A percentile compares a stretch with the other conserved stretches of the same genome.
Conservation (phyloP, 92 coral and sea anemone species). For the Nematostella vectensis region DNA sequence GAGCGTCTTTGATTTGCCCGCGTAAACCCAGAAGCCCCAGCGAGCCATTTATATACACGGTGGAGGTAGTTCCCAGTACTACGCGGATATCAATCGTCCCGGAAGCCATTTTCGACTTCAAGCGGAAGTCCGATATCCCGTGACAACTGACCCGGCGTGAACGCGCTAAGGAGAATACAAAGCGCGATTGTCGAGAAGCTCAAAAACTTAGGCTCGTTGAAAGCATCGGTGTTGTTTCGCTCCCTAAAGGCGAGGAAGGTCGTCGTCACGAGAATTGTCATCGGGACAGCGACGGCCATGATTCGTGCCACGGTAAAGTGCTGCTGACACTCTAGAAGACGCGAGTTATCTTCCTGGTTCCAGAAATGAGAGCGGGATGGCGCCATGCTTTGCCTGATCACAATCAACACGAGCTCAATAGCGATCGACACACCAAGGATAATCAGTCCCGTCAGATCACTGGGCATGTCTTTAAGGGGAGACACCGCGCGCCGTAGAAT, state of each 20-base stretch:
- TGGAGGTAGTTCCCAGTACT: too few species aligned
- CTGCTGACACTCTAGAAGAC: constrained; percentile 69
- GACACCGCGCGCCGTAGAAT: constrained; percentile 49
- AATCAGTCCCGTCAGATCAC: constrained; percentile 28
- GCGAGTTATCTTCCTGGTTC: constrained; percentile 56
- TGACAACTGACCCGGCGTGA: too few species aligned
- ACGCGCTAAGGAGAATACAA: constrained; percentile 77
- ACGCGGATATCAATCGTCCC: too few species aligned
- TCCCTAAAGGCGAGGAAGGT: constrained; percentile 77
- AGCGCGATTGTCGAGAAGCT: constrained; percentile 88
- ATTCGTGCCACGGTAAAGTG: constrained; percentile 49
- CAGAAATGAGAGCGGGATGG: constrained; percentile 41
- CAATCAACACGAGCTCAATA: constrained; percentile 50
- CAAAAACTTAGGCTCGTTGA: constrained; percentile 81
- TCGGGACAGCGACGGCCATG: constrained; percentile 57
- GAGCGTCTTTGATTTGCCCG: too few species aligned
- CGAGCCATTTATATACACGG: too few species aligned
- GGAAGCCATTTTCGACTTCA: too few species aligned
- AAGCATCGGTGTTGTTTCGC: constrained; percentile 61
- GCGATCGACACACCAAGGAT: constrained; percentile 33
- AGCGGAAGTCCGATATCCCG: too few species aligned
- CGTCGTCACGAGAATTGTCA: constrained; percentile 52
- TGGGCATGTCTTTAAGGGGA: constrained; percentile 32
- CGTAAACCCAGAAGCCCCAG: too few species aligned
- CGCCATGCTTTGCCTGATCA: constrained; percentile 47